Base-by-base conservation (phyloP, 2,113 vertebrate genomes). In the Aegithalos caudatus region DNA sequence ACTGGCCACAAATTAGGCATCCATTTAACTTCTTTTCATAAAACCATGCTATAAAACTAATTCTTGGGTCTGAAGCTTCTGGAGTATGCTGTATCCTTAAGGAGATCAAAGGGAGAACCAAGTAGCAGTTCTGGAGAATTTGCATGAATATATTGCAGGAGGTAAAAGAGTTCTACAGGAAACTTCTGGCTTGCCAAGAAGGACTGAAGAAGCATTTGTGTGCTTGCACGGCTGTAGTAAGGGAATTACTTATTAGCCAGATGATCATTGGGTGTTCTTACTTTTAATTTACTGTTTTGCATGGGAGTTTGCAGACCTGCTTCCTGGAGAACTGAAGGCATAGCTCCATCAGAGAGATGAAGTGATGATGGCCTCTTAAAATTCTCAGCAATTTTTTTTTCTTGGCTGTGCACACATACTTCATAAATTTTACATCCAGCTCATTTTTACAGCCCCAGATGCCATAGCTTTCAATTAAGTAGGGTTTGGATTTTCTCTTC, bases 271-370 rank as follows among this genome's bases (percentile, higher is more conserved):
- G 71, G 56, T 90, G 88, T 95, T 93, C 91, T 72, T 72, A 56
- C 42, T 94, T 94, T 37, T 10, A 90, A 81, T 93, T 83, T 87
- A 77, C 66, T 97, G 42, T 0, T 78, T 95, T 95, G 76, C 81
- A 74, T 85, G 78, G 69, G 56, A 90, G 53, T 33, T 78, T 96
- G 86, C 81, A 97, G 90, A 79, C 87, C 48, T 95, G 73, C 90
- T 96, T 83, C 87, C 90, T 81, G 82, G 80, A 94, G 88, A 91
- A 35, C 79, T 94, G 69, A 88, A 38, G 35, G 57, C 48, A 74
- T 12, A 91, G 86, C 61, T 67, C 87, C 66, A 25, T 40, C 79
- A 91, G 54, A 71, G 28, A 58, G 82, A 84, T 23, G 22, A 77
- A 65, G 45, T 58, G 84, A 47, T 47, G 33, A 35, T 19, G 13